These are phyloP conservation scores for Brachyalestes nurse DNA, from an alignment of 2,797 vertebrate genomes.

Conservation along the genomic window DNA sequence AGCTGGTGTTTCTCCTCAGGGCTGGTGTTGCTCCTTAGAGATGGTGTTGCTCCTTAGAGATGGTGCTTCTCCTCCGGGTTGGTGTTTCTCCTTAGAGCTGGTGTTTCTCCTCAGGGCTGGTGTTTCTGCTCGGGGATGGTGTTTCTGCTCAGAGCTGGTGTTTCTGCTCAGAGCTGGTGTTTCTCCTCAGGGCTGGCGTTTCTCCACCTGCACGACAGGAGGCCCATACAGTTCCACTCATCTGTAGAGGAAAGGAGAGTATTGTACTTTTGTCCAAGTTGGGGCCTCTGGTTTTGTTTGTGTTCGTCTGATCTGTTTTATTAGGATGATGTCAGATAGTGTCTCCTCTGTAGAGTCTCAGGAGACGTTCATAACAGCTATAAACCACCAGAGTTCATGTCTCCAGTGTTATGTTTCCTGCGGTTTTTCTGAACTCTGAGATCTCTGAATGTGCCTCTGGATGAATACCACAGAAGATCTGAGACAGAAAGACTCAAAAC, in stretches of 20 bases:
- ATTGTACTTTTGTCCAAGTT: slow-evolving; percentile 3
- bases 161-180: not conserved
- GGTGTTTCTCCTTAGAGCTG: too few species aligned
- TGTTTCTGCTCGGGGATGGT: too few species aligned
- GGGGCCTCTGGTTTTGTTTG: not conserved
- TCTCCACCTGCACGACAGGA: not conserved
- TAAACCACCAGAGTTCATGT: too few species aligned
- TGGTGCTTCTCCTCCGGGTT: too few species aligned
- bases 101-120: too few species aligned
- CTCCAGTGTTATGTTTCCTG: too few species aligned
- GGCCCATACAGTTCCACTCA: not conserved
- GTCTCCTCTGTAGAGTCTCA: not conserved
- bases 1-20: not conserved
- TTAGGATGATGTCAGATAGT: not conserved
- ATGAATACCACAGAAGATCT: too few species aligned
- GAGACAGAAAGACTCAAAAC: not conserved
- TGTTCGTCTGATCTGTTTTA: not conserved
- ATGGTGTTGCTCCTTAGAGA: too few species aligned
- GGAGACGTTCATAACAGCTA: not conserved
- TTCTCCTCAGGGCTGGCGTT: not conserved
- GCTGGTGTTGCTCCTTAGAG: not conserved
- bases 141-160: not conserved
- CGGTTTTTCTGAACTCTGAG: too few species aligned
- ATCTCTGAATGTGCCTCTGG: too few species aligned
- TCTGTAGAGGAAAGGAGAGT: slow-evolving; percentile 39